Base-by-base conservation (phyloP, 2,113 vertebrate genomes). In the Ploceus nigricollis region DNA sequence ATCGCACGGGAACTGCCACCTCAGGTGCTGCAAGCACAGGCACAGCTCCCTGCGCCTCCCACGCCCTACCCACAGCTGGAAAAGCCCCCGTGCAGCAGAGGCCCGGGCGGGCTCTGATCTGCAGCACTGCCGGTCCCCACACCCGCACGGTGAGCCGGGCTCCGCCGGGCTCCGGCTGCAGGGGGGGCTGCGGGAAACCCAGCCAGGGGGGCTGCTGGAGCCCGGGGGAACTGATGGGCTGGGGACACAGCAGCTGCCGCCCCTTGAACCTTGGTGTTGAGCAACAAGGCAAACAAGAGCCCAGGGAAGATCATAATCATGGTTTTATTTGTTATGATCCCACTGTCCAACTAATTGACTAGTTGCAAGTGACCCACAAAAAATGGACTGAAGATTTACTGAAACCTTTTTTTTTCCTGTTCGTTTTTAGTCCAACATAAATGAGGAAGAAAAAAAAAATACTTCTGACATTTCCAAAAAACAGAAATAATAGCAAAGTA, bases 401-500 rank as follows among this genome's bases (percentile, higher is more conserved):
- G 70, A 97, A 97, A 94, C 83, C 56, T 51, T 77, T 53, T 58
- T 73, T 89, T 76, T 75, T 82, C 45, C 77, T 56, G 58, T 94
- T 93, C 42, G 39, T 83, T 69, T 82, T 93, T 72, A 98, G 97
- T 98, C 97, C 96, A 97, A 98, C 97, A 93, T 97, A 98, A 97
- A 97, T 81, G 96, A 98, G 96, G 97, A 96, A 97, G 95, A 63
- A 50, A 90, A 97, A 96, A 97, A 97, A 98, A 97, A 97, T 97
- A 98, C 96, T 98, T 97, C 91, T 87, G 97, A 98, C 97, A 96
- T 98, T 98, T 98, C 97, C 97, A 94, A 96, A 98, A 97, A 97
- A 97, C 98, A 98, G 98, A 98, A 97, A 97, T 93, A 95, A 97
- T 94, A 97, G 97, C 96, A 97, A 98, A 98, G 97, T 97, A 97